Evolutionary conservation across 2,888 invertebrate species (phyloP).

Genomic region (Clostera curtula): DNA sequence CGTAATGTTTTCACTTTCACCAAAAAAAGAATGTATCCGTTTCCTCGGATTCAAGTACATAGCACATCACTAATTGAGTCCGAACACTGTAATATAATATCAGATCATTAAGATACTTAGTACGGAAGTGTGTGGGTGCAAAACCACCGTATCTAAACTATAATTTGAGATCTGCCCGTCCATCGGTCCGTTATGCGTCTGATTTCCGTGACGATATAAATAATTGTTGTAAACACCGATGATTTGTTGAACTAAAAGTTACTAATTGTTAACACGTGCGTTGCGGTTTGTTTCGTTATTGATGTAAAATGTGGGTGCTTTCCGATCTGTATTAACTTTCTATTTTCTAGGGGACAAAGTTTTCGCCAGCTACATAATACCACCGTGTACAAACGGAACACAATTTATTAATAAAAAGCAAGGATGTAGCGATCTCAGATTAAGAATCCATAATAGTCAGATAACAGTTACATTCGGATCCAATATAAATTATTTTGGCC

Average conservation of each 20-base stretch:
- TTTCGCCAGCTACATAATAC: too few relatives aligned
- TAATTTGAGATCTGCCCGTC: constrained; percentile 65
- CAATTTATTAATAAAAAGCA: too few relatives aligned
- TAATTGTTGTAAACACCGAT: constrained; percentile 58
- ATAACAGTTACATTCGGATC: too few relatives aligned
- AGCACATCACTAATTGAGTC: too few relatives aligned
- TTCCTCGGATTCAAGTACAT: too few relatives aligned
- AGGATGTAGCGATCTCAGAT: too few relatives aligned
- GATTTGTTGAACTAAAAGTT: constrained; percentile 59
- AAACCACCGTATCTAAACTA: constrained; percentile 71
- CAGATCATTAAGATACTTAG: constrained; percentile 62
- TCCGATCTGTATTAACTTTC: constrained; percentile 47
- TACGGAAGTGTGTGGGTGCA: constrained; percentile 73
- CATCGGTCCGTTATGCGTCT: constrained; percentile 49
- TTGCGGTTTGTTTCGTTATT: constrained; percentile 34
- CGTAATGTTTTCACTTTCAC: too few relatives aligned
- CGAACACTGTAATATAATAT: constrained; percentile 67
- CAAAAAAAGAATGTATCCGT: too few relatives aligned
- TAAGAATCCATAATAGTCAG: too few relatives aligned
- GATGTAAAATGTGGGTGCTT: constrained; percentile 37
- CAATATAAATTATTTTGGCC: too few relatives aligned
- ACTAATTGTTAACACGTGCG: constrained; percentile 70
- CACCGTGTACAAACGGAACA: too few relatives aligned
- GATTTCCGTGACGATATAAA: constrained; percentile 54
- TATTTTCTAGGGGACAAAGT: constrained; percentile 26